These are phyloP conservation scores for Uloborus diversus DNA, from an alignment of 1,140 invertebrate species.

Conservation along the genomic window DNA sequence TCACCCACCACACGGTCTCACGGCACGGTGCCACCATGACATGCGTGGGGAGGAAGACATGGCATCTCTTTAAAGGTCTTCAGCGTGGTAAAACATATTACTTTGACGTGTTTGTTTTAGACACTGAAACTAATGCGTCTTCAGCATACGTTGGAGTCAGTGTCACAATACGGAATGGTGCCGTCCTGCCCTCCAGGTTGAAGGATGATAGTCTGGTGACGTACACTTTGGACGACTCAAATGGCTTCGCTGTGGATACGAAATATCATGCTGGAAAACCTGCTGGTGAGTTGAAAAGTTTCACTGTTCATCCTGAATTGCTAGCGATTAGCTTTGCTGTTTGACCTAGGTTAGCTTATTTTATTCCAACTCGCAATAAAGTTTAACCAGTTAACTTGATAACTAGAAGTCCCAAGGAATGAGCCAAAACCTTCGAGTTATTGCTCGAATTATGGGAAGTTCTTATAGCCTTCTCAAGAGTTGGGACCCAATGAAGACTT, in stretches of 20 bases:
- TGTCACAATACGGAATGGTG: slow-evolving; percentile 52
- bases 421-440: too few relatives aligned
- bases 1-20: slow-evolving; percentile 22
- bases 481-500: too few relatives aligned
- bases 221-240: slow-evolving; percentile 16
- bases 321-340: too few relatives aligned
- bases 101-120: slow-evolving; percentile 64
- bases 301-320: too few relatives aligned
- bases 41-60: slow-evolving; percentile 62
- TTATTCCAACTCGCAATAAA: background rate
- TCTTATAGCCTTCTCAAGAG: too few relatives aligned
- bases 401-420: too few relatives aligned
- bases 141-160: slow-evolving; percentile 60
- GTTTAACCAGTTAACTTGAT: too few relatives aligned
- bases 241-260: slow-evolving; percentile 21
- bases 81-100: slow-evolving; percentile 62
- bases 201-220: slow-evolving; percentile 34
- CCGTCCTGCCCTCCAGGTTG: background rate
- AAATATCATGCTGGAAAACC: slow-evolving; percentile 18
- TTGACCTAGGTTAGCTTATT: background rate
- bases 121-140: slow-evolving; percentile 60
- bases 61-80: slow-evolving; percentile 61
- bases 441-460: too few relatives aligned
- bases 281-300: slow-evolving; percentile 2
- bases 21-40: background rate